These are phyloP conservation scores for Tringa solitaria DNA, from an alignment of 2,113 vertebrate genomes.

Conservation along the genomic window DNA sequence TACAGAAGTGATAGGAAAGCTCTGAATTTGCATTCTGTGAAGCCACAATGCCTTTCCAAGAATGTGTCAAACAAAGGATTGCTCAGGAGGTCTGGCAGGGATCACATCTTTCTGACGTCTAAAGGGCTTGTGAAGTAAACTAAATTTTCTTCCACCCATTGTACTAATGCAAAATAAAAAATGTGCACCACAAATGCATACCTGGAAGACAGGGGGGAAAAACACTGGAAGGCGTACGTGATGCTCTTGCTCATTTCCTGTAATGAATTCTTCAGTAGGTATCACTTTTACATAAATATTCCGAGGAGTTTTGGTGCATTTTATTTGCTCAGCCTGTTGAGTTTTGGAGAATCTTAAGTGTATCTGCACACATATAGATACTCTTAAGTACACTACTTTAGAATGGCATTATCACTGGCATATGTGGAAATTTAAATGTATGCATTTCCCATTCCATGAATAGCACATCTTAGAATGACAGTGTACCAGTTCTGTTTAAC, in stretches of 20 bases:
- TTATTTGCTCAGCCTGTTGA: not conserved
- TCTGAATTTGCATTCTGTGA: not conserved
- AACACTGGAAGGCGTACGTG: not conserved
- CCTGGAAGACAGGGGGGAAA: not conserved
- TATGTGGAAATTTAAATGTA: not conserved
- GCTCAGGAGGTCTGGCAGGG: not conserved
- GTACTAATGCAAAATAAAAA: not conserved
- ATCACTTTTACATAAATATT: not conserved
- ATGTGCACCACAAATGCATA: not conserved
- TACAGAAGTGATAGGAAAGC: not conserved
- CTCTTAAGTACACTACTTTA: not conserved
- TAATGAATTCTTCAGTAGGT: not conserved
- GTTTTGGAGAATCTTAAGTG: not conserved
- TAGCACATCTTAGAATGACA: not conserved
- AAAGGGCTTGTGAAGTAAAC: not conserved
- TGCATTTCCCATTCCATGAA: not conserved
- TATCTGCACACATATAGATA: not conserved
- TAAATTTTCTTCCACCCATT: not conserved
- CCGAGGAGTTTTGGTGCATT: not conserved
- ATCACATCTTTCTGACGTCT: not conserved
- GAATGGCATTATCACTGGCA: not conserved
- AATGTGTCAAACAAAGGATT: not conserved
- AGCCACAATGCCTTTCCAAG: not conserved
- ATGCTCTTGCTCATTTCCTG: not conserved
- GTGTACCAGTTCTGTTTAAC: not conserved